Conservation (phyloP, 2,113 vertebrate species). For the Oreochromis niloticus region DNA sequence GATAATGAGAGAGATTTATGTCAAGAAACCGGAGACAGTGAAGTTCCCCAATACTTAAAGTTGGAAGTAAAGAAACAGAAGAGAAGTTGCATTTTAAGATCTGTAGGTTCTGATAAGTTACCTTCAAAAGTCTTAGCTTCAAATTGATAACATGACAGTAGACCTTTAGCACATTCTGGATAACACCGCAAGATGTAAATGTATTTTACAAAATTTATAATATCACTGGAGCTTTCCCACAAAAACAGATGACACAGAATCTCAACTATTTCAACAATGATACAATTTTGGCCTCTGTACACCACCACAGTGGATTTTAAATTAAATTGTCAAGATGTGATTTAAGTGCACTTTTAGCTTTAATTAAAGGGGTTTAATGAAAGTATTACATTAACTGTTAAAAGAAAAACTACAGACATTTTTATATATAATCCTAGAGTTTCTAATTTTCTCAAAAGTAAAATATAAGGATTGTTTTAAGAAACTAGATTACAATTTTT, state of each 20-base stretch:
- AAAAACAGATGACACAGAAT: not conserved
- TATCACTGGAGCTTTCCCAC: not conserved
- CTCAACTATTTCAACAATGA: not conserved
- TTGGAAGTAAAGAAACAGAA: not conserved
- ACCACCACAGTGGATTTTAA: not conserved
- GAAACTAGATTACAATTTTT: not conserved
- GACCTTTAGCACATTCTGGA: not conserved
- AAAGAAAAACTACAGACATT: not conserved
- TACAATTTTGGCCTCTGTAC: not conserved
- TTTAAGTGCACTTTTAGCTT: not conserved
- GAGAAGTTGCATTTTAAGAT: not conserved
- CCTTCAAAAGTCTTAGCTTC: not conserved
- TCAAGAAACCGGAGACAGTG: not conserved
- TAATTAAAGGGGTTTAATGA: not conserved
- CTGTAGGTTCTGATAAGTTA: not conserved
- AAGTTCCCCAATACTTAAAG: not conserved
- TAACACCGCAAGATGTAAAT: not conserved
- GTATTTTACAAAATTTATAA: not conserved
- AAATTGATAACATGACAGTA: not conserved
- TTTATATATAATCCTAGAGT: not conserved
- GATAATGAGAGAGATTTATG: not conserved
- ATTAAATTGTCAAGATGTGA: not conserved
- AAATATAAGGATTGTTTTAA: not conserved
- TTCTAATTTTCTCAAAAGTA: not conserved
- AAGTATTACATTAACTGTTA: not conserved